Percentiles rank a stretch among this genome's conserved stretches.
phyloP scores from a whole-genome alignment of 2,113 vertebrate genomes.

The Hippocampus comes region DNA sequence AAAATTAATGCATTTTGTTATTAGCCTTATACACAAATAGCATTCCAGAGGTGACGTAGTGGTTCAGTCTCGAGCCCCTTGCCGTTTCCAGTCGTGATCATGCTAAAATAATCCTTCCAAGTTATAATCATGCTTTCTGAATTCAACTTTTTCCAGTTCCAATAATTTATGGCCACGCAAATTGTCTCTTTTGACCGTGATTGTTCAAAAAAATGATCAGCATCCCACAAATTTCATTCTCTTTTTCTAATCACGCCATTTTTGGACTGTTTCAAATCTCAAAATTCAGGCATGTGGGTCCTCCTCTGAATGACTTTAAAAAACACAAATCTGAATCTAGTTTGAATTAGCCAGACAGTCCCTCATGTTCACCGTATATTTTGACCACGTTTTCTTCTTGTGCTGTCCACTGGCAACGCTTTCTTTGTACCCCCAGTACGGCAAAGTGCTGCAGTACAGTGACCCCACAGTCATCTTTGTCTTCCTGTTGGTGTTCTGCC shows the following conservation, averaged over 20 bases:
- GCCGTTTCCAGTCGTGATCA: not conserved
- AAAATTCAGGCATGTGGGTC: not conserved
- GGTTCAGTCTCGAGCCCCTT: not conserved
- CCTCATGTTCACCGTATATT: not conserved
- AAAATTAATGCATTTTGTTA: not conserved
- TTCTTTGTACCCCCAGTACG: constrained; percentile 71
- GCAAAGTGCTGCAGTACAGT: constrained; percentile 89
- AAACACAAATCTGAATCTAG: not conserved
- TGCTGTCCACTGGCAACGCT: not conserved
- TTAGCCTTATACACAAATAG: too few species aligned
- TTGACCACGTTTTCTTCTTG: not conserved
- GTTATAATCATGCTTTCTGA: not conserved
- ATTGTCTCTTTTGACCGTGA: not conserved
- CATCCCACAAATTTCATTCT: not conserved
- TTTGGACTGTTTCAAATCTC: not conserved
- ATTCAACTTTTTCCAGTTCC: not conserved
- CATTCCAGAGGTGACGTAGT: not conserved
- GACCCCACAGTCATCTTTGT: constrained; percentile 90
- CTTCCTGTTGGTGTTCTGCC: constrained; percentile 86
- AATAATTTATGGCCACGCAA: not conserved
- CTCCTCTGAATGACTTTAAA: not conserved
- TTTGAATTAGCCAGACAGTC: not conserved
- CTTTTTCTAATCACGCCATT: not conserved
- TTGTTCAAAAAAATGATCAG: not conserved
- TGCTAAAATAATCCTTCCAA: not conserved